These are phyloP conservation scores for Leptopilina myrica DNA, from an alignment of 2,888 invertebrate genomes.

Conservation along the genomic window DNA sequence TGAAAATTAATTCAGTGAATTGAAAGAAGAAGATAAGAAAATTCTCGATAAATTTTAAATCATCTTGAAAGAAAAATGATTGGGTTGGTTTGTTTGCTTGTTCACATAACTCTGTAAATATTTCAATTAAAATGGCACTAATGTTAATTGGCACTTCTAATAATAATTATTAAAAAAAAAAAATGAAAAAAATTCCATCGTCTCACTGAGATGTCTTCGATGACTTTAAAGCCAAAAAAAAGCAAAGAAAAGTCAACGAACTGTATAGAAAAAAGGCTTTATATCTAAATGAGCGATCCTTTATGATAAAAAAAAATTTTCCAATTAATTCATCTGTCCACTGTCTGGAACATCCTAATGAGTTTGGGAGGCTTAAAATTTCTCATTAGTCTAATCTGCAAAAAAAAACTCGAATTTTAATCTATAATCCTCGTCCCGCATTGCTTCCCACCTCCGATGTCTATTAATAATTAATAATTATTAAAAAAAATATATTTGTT, in stretches of 20 bases:
- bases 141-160: constrained; percentile 32
- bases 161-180: background rate
- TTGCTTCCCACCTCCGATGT: constrained; percentile 62
- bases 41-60: constrained; percentile 9
- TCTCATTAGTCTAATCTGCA: constrained; percentile 26
- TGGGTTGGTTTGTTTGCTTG: constrained; percentile 27
- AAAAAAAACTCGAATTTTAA: constrained; percentile 39
- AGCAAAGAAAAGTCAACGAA: constrained; percentile 7
- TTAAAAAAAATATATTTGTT: constrained; percentile 12
- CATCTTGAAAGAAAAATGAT: constrained; percentile 3
- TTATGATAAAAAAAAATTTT: background rate
- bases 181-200: background rate
- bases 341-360: constrained; percentile 76
- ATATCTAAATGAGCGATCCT: constrained; percentile 13
- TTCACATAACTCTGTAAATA: constrained; percentile 35
- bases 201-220: constrained; percentile 18
- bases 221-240: constrained; percentile 17
- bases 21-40: background rate
- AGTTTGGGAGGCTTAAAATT: constrained; percentile 68
- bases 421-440: constrained; percentile 49
- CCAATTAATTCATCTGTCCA: constrained; percentile 59
- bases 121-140: constrained; percentile 29
- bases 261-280: background rate
- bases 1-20: background rate
- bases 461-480: constrained; percentile 45